These are phyloP conservation scores for Latrodectus hesperus DNA, from an alignment of 2,888 invertebrate genomes.

Conservation along the genomic window DNA sequence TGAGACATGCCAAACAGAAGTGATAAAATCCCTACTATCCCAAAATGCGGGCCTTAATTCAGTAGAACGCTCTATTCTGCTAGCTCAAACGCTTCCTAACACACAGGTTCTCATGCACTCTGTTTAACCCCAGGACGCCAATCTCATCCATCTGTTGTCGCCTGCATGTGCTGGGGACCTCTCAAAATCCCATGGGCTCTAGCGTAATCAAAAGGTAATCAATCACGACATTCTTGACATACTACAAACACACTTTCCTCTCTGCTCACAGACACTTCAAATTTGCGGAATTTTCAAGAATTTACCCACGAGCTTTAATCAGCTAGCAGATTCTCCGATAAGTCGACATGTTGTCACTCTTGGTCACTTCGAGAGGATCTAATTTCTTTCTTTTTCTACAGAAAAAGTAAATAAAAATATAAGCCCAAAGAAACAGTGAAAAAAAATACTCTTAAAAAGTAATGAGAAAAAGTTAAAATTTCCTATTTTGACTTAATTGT, in stretches of 20 bases:
- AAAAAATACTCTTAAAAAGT: too few relatives aligned
- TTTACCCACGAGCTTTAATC: slow-evolving; percentile 6
- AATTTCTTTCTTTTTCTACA: too few relatives aligned
- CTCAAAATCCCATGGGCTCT: slow-evolving; percentile 27
- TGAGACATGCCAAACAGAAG: neutral
- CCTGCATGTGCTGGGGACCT: slow-evolving; percentile 22
- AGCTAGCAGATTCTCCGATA: neutral
- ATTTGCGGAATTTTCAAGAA: slow-evolving; percentile 22
- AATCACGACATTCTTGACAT: slow-evolving; percentile 41
- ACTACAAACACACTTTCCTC: slow-evolving; percentile 18
- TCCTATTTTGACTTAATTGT: too few relatives aligned
- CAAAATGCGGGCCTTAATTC: slow-evolving; percentile 12
- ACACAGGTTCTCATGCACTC: neutral
- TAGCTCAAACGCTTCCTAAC: slow-evolving; percentile 21
- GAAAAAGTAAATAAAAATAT: too few relatives aligned
- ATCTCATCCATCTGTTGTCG: slow-evolving; percentile 34
- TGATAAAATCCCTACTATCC: neutral
- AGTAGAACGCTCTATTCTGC: slow-evolving; percentile 4
- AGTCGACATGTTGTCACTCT: too few relatives aligned
- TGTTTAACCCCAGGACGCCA: slow-evolving; percentile 4
- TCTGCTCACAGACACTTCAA: slow-evolving; percentile 33
- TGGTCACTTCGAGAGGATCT: too few relatives aligned
- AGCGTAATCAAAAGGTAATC: slow-evolving; percentile 51
- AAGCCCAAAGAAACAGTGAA: too few relatives aligned
- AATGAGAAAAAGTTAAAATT: too few relatives aligned